Conservation (phyloP, 2,888 invertebrate genomes). For the Leptogaster cylindrica region DNA sequence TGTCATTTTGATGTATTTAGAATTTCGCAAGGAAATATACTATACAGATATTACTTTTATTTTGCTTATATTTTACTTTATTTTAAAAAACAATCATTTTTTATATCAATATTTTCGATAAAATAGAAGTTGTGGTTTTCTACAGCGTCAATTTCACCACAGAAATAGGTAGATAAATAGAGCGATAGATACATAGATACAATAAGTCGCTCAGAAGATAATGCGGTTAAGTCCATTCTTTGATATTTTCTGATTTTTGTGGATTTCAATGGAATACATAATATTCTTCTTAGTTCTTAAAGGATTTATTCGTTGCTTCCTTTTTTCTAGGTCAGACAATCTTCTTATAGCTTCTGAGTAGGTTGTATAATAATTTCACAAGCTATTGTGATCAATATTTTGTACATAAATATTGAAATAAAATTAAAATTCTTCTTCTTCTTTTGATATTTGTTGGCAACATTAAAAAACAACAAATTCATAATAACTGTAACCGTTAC, state of each 20-base stretch:
- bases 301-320: conserved; percentile 4
- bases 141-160: too few species aligned
- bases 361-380: conserved; percentile 11
- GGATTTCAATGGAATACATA: neutral
- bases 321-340: neutral
- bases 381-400: conserved; percentile 15
- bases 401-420: conserved; percentile 1
- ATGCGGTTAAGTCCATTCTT: conserved; percentile 23
- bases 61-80: too few species aligned
- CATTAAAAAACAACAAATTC: neutral
- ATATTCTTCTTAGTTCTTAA: conserved; percentile 3
- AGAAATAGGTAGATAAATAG: too few species aligned
- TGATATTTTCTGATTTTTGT: conserved; percentile 2
- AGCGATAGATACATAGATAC: too few species aligned
- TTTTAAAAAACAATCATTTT: too few species aligned
- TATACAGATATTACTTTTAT: too few species aligned
- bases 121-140: too few species aligned
- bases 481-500: neutral
- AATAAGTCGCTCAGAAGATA: conserved; percentile 17
- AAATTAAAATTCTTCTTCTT: conserved; percentile 7
- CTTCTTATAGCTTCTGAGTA: conserved; percentile 16
- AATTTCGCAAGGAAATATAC: too few species aligned
- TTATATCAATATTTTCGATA: too few species aligned
- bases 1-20: too few species aligned
- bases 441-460: conserved; percentile 14